A percentile compares a stretch with the other conserved stretches of the same genome.
Evolutionary conservation across 2,797 vertebrate species (phyloP).

Genomic region (Sebastiscus albofasciatus): DNA sequence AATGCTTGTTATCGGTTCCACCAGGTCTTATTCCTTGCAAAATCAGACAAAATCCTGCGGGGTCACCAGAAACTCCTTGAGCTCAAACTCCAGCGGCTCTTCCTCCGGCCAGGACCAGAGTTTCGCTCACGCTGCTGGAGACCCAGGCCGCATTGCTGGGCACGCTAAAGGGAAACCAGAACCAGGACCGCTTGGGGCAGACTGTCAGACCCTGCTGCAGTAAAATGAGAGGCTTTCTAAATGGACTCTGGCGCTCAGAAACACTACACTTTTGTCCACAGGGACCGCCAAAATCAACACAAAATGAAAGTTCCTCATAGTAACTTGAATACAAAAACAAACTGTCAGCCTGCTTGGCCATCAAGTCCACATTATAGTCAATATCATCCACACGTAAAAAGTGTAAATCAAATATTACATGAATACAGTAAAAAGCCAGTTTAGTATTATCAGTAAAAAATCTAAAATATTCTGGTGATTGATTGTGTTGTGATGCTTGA

Average conservation of each 20-base stretch:
- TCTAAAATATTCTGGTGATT: neutral
- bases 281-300: neutral
- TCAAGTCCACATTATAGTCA: neutral
- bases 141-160: too few species aligned
- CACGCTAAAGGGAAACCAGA: too few species aligned
- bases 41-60: neutral
- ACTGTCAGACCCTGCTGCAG: neutral
- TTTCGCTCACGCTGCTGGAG: too few species aligned
- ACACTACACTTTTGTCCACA: neutral
- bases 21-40: neutral
- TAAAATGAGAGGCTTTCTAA: neutral
- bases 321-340: neutral
- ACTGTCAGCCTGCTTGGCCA: neutral
- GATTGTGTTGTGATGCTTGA: neutral
- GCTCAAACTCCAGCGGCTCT: neutral
- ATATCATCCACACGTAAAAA: neutral
- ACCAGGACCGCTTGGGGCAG: too few species aligned
- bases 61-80: neutral
- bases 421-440: neutral
- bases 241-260: neutral
- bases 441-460: neutral
- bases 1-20: neutral
- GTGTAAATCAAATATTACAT: neutral
- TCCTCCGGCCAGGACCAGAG: too few species aligned
- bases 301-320: neutral